phyloP scores from a whole-genome alignment of 2,113 vertebrate species.

The Megaleporinus macrocephalus region DNA sequence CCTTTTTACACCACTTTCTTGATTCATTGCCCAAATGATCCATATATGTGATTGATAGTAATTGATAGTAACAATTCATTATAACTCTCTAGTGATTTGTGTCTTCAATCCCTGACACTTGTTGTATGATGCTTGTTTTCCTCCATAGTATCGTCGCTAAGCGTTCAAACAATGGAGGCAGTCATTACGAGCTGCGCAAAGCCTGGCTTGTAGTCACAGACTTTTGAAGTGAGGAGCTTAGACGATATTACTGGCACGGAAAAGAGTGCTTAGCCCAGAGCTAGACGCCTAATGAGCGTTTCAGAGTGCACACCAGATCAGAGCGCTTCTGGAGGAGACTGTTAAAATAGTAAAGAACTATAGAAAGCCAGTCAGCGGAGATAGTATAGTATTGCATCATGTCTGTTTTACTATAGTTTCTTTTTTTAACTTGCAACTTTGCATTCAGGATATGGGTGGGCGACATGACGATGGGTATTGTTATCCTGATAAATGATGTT shows the following conservation, averaged over 20 bases:
- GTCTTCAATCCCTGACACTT: not conserved
- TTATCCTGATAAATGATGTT: not conserved
- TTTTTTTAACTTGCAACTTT: not conserved
- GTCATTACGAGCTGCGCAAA: not conserved
- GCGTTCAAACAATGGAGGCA: not conserved
- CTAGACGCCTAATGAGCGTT: constrained; percentile 24
- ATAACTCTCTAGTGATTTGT: too few species aligned
- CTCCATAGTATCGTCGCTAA: not conserved
- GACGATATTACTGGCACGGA: constrained; percentile 10
- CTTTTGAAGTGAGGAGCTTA: constrained; percentile 32
- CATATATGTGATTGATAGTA: too few species aligned
- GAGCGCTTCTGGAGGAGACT: not conserved
- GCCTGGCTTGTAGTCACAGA: not conserved
- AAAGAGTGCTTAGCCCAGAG: constrained; percentile 4
- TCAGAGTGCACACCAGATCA: not conserved
- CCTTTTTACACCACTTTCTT: too few species aligned
- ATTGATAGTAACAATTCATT: too few species aligned
- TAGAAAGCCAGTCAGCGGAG: not conserved
- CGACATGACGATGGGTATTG: not conserved
- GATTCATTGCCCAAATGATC: too few species aligned
- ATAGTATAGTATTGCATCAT: not conserved
- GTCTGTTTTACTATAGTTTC: not conserved
- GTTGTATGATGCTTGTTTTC: not conserved
- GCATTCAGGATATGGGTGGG: not conserved
- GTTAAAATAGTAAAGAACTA: not conserved